A percentile compares a stretch with the other conserved stretches of the same genome.
Evolutionary conservation across 2,113 vertebrate genomes (phyloP).

Genomic region (Microcebus jonahi): DNA sequence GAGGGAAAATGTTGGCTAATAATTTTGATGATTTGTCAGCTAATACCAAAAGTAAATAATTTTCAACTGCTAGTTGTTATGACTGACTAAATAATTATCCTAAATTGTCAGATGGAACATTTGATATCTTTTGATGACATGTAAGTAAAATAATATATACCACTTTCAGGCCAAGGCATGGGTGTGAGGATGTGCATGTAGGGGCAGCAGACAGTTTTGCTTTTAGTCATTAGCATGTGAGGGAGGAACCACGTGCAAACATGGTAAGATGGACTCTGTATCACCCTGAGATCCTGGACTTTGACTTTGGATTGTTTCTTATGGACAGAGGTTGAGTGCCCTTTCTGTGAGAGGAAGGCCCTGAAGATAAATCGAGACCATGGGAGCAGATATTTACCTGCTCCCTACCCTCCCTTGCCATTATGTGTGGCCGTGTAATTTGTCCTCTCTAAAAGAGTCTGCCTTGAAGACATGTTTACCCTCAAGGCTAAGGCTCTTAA

Average conservation of each 20-base stretch:
- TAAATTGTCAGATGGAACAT: not conserved
- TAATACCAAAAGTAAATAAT: not conserved
- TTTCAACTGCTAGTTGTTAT: not conserved
- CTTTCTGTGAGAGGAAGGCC: not conserved
- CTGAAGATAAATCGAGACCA: not conserved
- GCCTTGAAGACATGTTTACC: not conserved
- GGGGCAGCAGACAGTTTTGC: not conserved
- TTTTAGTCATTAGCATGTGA: not conserved
- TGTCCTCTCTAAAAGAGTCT: not conserved
- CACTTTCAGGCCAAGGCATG: not conserved
- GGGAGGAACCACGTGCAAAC: not conserved
- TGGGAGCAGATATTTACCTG: rapidly evolving
- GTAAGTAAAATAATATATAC: not conserved
- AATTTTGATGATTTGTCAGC: not conserved
- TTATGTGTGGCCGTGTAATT: not conserved
- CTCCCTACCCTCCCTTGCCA: not conserved
- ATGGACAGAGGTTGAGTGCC: not conserved
- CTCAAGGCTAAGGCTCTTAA: not conserved
- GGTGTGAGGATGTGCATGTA: not conserved
- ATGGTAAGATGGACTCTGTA: not conserved
- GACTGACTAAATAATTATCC: not conserved
- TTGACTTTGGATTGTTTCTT: not conserved
- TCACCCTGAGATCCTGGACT: not conserved
- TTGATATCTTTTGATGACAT: not conserved
- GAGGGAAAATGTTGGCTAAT: not conserved